Evolutionary conservation across 1,140 invertebrate genomes (phyloP).

Genomic region (Achatina immaculata): DNA sequence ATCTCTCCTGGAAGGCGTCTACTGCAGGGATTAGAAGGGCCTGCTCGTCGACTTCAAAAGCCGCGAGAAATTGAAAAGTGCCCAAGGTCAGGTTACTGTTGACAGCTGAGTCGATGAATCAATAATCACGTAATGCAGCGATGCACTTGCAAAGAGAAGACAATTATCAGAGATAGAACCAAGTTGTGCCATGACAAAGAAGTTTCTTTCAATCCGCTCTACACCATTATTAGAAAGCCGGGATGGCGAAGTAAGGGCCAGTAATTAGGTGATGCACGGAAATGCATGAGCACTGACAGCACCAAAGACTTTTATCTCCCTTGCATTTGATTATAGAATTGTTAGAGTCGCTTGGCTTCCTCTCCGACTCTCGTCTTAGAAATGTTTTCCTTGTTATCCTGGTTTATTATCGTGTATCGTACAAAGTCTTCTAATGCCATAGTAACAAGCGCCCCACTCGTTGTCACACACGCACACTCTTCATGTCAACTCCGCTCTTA

Average conservation of each 20-base stretch:
- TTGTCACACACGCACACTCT: too few relatives aligned
- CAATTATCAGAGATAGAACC: not conserved
- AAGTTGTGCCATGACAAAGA: slow-evolving; percentile 3
- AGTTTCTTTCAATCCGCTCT: slow-evolving; percentile 6
- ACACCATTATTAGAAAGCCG: not conserved
- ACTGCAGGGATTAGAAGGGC: not conserved
- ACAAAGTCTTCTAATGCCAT: too few relatives aligned
- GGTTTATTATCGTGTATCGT: too few relatives aligned
- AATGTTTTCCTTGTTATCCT: too few relatives aligned
- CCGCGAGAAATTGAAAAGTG: not conserved
- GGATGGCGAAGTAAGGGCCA: not conserved
- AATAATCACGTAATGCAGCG: not conserved
- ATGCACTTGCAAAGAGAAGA: slow-evolving; percentile 1
- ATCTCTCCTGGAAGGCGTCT: not conserved
- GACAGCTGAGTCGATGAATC: slow-evolving; percentile 6
- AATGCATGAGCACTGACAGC: not conserved
- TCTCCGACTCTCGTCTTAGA: too few relatives aligned
- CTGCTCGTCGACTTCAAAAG: not conserved
- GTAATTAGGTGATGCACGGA: slow-evolving; percentile 3
- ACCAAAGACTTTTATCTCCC: not conserved
- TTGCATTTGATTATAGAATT: not conserved
- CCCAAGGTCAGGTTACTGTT: not conserved
- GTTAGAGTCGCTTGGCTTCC: not conserved
- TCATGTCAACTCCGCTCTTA: too few relatives aligned
- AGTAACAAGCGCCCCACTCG: too few relatives aligned